Evolutionary conservation across 2,797 vertebrate genomes (phyloP).

Genomic region (Acanthurus lineatus): DNA sequence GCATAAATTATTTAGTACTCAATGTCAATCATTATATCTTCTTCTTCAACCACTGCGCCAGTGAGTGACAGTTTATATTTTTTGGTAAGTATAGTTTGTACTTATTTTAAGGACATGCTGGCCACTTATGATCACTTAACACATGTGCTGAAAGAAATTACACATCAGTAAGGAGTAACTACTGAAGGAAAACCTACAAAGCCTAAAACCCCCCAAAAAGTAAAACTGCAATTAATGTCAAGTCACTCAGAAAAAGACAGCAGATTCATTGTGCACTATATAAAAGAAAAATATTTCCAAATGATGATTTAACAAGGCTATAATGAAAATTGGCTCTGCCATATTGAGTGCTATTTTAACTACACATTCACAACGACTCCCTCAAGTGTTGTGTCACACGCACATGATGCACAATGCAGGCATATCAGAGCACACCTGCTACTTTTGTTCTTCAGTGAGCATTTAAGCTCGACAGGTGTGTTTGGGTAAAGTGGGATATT

Average conservation of each 20-base stretch:
- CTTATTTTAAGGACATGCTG: not conserved
- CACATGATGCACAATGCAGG: conserved; percentile 11
- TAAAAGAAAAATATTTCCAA: conserved; percentile 31
- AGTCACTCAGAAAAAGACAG: conserved; percentile 21
- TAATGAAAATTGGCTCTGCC: conserved; percentile 14
- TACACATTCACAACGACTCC: conserved; percentile 5
- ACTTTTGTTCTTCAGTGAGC: conserved; percentile 45
- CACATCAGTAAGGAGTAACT: not conserved
- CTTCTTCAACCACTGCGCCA: not conserved
- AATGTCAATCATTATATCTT: not conserved
- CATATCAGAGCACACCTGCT: conserved; percentile 35
- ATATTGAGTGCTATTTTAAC: conserved; percentile 1
- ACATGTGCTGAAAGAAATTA: not conserved
- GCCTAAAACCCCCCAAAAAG: not conserved
- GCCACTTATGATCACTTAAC: conserved; percentile 6
- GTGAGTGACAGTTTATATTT: not conserved
- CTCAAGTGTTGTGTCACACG: not conserved
- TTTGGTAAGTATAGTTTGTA: not conserved
- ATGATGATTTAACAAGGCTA: conserved; percentile 13
- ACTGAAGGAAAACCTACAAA: not conserved
- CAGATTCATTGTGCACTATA: not conserved
- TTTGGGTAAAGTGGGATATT: conserved; percentile 47
- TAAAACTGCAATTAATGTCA: conserved; percentile 10
- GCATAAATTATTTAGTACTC: not conserved
- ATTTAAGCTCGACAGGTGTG: conserved; percentile 24